Conservation (phyloP, 1,140 invertebrate species). For the Gonatopus flavifemur region DNA sequence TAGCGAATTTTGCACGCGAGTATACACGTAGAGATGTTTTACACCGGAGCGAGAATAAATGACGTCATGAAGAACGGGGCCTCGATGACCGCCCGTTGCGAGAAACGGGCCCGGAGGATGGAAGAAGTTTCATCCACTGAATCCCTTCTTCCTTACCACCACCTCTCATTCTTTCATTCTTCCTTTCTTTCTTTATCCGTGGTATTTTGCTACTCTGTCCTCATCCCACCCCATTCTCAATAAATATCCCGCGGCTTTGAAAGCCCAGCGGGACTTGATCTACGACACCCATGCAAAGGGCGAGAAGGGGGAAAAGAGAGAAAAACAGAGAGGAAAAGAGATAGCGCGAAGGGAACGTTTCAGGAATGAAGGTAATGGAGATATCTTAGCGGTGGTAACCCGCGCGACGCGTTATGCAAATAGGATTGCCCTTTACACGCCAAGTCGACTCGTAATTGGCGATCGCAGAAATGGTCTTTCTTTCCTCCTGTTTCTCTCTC, state of each 20-base stretch:
- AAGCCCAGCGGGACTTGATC: constrained; percentile 37
- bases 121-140: background rate
- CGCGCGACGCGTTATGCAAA: constrained; percentile 50
- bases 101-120: constrained; percentile 26
- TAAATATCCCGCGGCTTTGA: constrained; percentile 48
- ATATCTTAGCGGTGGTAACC: constrained; percentile 38
- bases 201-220: no score
- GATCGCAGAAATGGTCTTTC: constrained; percentile 27
- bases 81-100: constrained; percentile 49
- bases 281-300: constrained; percentile 27
- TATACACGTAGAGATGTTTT: constrained; percentile 24
- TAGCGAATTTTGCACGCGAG: constrained; percentile 52
- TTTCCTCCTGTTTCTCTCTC: no score
- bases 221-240: constrained; percentile 31
- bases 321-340: background rate
- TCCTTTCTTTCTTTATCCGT: no score
- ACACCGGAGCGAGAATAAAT: constrained; percentile 39
- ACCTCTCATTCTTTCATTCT: no score
- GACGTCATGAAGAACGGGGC: constrained; percentile 49
- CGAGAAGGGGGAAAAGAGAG: background rate
- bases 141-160: background rate
- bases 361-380: constrained; percentile 43
- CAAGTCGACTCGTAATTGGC: constrained; percentile 44
- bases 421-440: constrained; percentile 47
- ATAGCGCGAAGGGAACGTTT: constrained; percentile 3